Evolutionary conservation across 1,140 invertebrate species (phyloP), one percentile per base, ranked within the genome.

Genomic region (Eueides isabella): DNA sequence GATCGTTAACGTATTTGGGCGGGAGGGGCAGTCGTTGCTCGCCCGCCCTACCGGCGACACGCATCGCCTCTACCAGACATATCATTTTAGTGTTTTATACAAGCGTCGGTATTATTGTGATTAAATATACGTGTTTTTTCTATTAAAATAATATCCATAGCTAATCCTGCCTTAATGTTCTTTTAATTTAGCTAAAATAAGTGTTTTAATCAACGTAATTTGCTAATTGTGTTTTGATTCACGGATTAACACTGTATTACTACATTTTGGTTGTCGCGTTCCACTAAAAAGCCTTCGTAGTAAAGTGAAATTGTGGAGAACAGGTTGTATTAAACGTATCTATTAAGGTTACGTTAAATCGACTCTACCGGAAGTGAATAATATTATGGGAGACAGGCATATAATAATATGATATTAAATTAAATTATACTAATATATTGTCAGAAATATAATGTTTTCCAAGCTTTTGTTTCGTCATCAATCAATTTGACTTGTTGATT

Each of bases 1-100:
- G 86, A 89, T 88, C 87, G 86, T 88, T 89, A 89, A 85, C 85
- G 83, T 84, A 85, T 83, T 80, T 83, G 75, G 63, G 72, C 28
- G 72, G 72, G 72, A 41, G 78, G 67, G 75, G 78, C 75, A 80
- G 78, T 82, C 74, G 79, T 67, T 79, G 80, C 77, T 77, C 79
- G 81, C 78, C 77, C 72, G 72, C 77, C 74, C 80, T 74, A 65
- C 72, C 77, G 87, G 84, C 87, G 81, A 79, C 81, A 76, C 87
- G 86, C 84, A 31, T 62, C 48, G 80, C 78, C 78, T 80, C 67
- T 67, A 71, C 33, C 67, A 76, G 67, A 82, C 80, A 82, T 82
- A 82, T 82, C 80, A 82, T 82, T 61, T 71, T 72, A 80, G 76
- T 80, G 78, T 82, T 78, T 82, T 80, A 75, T 77, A 78, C 61